Base-by-base conservation (phyloP, 2,797 vertebrate species). In the Trachurus trachurus region DNA sequence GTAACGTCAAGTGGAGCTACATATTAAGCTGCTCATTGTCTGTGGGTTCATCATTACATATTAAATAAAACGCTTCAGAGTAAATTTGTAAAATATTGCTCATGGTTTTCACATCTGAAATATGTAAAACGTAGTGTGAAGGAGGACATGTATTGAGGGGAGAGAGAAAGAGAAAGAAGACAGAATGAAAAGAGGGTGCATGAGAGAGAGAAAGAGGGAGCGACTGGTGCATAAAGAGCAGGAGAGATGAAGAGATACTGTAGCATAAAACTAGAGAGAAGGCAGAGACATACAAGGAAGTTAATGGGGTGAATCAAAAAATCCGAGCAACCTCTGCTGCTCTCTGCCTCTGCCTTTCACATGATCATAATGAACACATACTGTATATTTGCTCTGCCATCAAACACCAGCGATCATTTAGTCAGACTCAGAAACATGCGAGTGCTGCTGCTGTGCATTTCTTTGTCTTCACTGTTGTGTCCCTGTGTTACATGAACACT, bases 221-320 rank as follows among this genome's bases (percentile, higher is more conserved):
- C 21, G 22, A 29, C 12, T 53, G 50, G 50, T 16, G 59, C 12
- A 15, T 61, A 22, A 15, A 52, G 42, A 37, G 54, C 37, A 22
- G 6, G 6, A 17, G 37, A 16, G 50, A 64, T 34, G 50, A 29
- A 52, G 54, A 67, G 66, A 69, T 54, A n/a, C 6, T 19, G 56
- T 13, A 13, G 34, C 53, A 59, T 40, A 81, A 61, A 80, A 52
- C 57, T 74, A 39, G 13, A 54, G 19, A 74, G 47, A 21, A 13
- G 22, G 9, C 16, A 37, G 54, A 70, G 57, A 62, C 34, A 44
- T 45, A 62, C 21, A 45, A 34, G 47, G 16, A 31, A 75, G 71
- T 72, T 78, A 81, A 83, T 76, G 81, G 44, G 15, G 50, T 71
- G 81, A 37, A 73, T 69, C 50, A 22, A 67, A 37, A 61, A 21